phyloP scores from a whole-genome alignment of 2,888 invertebrate genomes.

The Achlya flavicornis region DNA sequence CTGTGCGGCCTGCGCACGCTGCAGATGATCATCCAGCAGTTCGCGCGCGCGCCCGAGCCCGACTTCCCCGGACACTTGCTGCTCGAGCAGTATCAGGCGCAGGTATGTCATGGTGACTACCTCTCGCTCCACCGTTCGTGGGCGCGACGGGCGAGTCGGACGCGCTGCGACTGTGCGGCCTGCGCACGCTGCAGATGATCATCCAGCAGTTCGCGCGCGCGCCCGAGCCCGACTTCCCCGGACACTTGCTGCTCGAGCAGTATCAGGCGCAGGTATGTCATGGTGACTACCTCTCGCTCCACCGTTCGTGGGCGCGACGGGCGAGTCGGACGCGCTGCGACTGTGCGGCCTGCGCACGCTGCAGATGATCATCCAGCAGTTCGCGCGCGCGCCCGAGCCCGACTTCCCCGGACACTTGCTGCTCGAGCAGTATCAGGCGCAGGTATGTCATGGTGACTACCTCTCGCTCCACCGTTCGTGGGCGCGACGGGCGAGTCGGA shows the following conservation, averaged over 20 bases:
- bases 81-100: constrained; percentile 98
- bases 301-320: constrained; percentile 99
- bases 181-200: constrained; percentile 94
- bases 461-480: constrained; percentile 98
- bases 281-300: constrained; percentile 94
- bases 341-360: constrained; percentile 94
- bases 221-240: constrained; percentile 98
- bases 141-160: constrained; percentile 99
- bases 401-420: constrained; percentile 98
- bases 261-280: constrained; percentile 94
- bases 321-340: constrained; percentile 96
- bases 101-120: constrained; percentile 88
- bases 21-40: constrained; percentile 94
- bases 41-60: constrained; percentile 96
- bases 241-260: constrained; percentile 96
- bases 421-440: constrained; percentile 98
- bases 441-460: constrained; percentile 88
- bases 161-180: constrained; percentile 94
- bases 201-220: constrained; percentile 95
- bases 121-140: constrained; percentile 98
- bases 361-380: constrained; percentile 94
- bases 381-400: constrained; percentile 96
- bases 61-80: constrained; percentile 98
- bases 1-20: constrained; percentile 94
- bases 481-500: constrained; percentile 99